phyloP scores from a whole-genome alignment of 2,888 invertebrate genomes.

The Parthenolecanium corni region DNA sequence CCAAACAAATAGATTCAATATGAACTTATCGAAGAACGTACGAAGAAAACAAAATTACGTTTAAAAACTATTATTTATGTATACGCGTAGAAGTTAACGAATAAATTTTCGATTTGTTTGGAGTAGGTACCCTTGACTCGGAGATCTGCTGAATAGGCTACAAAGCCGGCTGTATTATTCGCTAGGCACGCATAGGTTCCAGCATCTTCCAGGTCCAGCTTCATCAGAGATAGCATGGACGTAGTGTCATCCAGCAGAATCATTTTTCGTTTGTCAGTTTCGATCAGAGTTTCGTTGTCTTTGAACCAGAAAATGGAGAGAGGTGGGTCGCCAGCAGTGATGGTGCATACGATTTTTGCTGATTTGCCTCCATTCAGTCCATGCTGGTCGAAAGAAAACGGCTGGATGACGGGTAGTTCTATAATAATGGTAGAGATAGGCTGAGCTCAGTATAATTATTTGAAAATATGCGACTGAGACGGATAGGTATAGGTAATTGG shows the following conservation, averaged over 20 bases:
- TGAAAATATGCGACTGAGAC: no score
- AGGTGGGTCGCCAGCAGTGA: conserved; percentile 37
- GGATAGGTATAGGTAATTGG: no score
- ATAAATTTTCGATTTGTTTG: no score
- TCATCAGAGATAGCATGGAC: conserved; percentile 41
- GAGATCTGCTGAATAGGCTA: conserved; percentile 43
- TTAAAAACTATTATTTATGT: no score
- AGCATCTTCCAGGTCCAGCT: conserved; percentile 40
- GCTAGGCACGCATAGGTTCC: conserved; percentile 49
- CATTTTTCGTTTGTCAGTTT: conserved; percentile 30
- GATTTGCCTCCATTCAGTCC: conserved; percentile 37
- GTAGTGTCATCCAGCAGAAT: conserved; percentile 41
- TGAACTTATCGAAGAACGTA: no score
- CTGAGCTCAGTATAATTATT: no score
- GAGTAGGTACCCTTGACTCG: conserved; percentile 46
- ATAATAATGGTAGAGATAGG: conserved; percentile 28
- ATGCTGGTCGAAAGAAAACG: conserved; percentile 35
- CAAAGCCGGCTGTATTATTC: conserved; percentile 46
- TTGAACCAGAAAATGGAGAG: conserved; percentile 37
- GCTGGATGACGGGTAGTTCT: conserved; percentile 37
- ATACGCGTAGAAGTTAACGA: no score
- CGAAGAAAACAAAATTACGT: no score
- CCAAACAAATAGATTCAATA: no score
- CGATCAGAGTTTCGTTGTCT: conserved; percentile 34
- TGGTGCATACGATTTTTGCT: conserved; percentile 37